Percentiles rank a stretch among this genome's conserved stretches.
Evolutionary conservation across 2,888 invertebrate genomes (phyloP).

Genomic region (Stenodera caucasica): DNA sequence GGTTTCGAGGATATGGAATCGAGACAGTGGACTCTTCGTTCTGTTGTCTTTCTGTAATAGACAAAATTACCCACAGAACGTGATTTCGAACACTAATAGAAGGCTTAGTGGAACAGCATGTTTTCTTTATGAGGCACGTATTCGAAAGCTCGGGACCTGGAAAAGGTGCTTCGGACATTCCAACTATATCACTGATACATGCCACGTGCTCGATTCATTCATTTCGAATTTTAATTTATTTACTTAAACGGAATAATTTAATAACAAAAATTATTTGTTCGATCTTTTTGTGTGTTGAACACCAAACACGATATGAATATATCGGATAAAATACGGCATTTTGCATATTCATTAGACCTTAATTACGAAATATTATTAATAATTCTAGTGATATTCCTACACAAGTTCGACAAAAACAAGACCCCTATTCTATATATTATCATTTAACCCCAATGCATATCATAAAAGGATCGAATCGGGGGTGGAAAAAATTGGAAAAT

Average conservation of each 20-base stretch:
- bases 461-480: too few relatives aligned
- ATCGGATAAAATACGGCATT: too few relatives aligned
- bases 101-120: slow-evolving; percentile 53
- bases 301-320: too few relatives aligned
- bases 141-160: slow-evolving; percentile 37
- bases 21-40: background rate
- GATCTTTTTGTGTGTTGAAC: too few relatives aligned
- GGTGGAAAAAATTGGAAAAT: too few relatives aligned
- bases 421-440: too few relatives aligned
- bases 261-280: too few relatives aligned
- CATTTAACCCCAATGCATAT: too few relatives aligned
- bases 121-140: slow-evolving; percentile 55
- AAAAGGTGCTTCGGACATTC: slow-evolving; percentile 40
- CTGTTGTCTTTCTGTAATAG: slow-evolving; percentile 41
- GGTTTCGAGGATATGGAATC: background rate
- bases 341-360: too few relatives aligned
- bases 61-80: slow-evolving; percentile 49
- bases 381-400: too few relatives aligned
- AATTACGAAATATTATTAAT: too few relatives aligned
- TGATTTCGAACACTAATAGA: slow-evolving; percentile 53
- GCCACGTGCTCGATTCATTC: slow-evolving; percentile 1
- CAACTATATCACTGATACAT: slow-evolving; percentile 19
- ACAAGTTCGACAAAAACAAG: too few relatives aligned
- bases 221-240: slow-evolving; percentile 16
- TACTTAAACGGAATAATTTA: slow-evolving; percentile 15